phyloP scores from a whole-genome alignment of 2,113 vertebrate species.

The Albula glossodonta region DNA sequence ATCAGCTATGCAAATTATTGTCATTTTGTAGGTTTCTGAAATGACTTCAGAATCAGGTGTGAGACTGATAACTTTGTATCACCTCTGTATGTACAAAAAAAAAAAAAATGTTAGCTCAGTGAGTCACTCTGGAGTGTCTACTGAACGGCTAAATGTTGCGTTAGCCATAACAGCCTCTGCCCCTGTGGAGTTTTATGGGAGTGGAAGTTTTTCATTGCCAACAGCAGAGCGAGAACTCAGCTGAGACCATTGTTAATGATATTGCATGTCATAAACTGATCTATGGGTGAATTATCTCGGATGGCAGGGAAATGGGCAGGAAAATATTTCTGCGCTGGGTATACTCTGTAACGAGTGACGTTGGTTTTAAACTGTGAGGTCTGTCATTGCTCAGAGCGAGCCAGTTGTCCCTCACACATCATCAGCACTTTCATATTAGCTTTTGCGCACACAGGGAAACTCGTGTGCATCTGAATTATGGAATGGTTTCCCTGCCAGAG shows the following conservation, averaged over 20 bases:
- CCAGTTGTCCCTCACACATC: not conserved
- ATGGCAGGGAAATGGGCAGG: not conserved
- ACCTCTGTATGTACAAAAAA: too few species aligned
- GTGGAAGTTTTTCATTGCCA: too few species aligned
- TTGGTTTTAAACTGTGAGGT: conserved; percentile 32
- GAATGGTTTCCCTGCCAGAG: conserved; percentile 45
- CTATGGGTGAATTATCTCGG: not conserved
- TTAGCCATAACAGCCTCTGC: too few species aligned
- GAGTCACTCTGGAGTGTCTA: too few species aligned
- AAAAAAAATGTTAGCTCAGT: too few species aligned
- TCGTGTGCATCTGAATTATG: conserved; percentile 51
- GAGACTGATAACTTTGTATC: too few species aligned
- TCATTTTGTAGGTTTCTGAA: too few species aligned
- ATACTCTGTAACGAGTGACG: conserved; percentile 37
- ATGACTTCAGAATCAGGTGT: too few species aligned
- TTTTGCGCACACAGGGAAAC: conserved; percentile 37
- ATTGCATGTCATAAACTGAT: not conserved
- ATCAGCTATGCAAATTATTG: too few species aligned
- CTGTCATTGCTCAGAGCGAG: conserved; percentile 1
- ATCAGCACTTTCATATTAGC: not conserved
- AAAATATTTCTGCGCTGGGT: not conserved
- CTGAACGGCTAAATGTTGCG: too few species aligned
- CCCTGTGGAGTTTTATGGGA: too few species aligned
- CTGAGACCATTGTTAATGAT: not conserved
- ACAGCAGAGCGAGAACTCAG: too few species aligned